Percentiles rank a stretch among this genome's conserved stretches.
Conservation (phyloP, 2,888 invertebrate species). For the Drosophila putrida region DNA sequence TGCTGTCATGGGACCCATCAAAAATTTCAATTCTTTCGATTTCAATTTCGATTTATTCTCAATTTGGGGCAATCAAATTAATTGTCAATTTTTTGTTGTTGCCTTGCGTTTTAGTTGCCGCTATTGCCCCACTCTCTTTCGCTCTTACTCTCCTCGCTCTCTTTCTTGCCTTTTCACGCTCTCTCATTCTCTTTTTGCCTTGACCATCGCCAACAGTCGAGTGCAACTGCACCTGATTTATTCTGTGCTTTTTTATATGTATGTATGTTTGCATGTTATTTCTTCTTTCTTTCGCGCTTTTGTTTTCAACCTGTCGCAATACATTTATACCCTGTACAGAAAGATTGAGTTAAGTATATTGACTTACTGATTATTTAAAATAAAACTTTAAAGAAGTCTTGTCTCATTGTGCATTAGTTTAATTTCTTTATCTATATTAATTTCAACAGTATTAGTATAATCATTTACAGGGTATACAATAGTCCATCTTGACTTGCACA, state of each 20-base stretch:
- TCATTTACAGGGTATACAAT: slow-evolving; percentile 7
- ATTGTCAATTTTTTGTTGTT: slow-evolving; percentile 50
- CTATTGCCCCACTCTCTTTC: slow-evolving; percentile 5
- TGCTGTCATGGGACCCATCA: slow-evolving; percentile 37
- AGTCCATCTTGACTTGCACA: not conserved
- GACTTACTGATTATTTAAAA: not conserved
- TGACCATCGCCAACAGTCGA: slow-evolving; percentile 31
- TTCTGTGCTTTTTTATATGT: slow-evolving; percentile 11
- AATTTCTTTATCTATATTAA: not conserved
- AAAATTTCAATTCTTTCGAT: slow-evolving; percentile 25
- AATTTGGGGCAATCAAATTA: slow-evolving; percentile 61
- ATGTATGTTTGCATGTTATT: slow-evolving; percentile 1
- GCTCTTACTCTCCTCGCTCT: slow-evolving; percentile 6
- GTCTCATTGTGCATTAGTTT: not conserved
- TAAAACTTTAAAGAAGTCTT: too few relatives aligned
- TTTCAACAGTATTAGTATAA: not conserved
- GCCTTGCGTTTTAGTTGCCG: slow-evolving; percentile 19
- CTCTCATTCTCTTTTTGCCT: slow-evolving; percentile 21
- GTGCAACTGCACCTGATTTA: slow-evolving; percentile 41
- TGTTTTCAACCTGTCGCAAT: slow-evolving; percentile 37
- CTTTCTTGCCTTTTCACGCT: slow-evolving; percentile 8
- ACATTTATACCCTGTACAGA: slow-evolving; percentile 11
- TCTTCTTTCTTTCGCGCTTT: slow-evolving; percentile 23
- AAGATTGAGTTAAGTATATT: not conserved
- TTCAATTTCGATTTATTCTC: slow-evolving; percentile 43